phyloP scores from a whole-genome alignment of 2,113 vertebrate genomes.

The Oncorhynchus kisutch region DNA sequence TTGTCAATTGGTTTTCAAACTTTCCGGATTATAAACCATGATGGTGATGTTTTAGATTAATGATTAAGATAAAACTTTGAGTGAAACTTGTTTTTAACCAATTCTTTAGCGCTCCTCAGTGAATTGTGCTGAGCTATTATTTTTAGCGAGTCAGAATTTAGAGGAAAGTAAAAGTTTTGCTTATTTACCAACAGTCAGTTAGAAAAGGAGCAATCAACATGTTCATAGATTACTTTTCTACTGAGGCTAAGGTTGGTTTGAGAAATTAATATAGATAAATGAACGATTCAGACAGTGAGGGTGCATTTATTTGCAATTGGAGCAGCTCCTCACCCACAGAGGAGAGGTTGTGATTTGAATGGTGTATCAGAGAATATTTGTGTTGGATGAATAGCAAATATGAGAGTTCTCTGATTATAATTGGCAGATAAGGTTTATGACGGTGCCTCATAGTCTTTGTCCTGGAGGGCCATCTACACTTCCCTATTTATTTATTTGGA shows the following conservation, averaged over 20 bases:
- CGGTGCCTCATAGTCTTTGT: too few relatives aligned
- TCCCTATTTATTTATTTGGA: too few relatives aligned
- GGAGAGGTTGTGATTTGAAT: slow-evolving; percentile 30
- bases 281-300: slow-evolving; percentile 24
- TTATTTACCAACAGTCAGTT: slow-evolving; percentile 5
- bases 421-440: not conserved
- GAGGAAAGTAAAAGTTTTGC: not conserved
- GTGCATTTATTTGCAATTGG: slow-evolving; percentile 11
- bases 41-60: too few relatives aligned
- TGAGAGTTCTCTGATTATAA: not conserved
- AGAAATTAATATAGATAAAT: slow-evolving; percentile 41
- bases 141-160: not conserved
- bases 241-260: slow-evolving; percentile 34
- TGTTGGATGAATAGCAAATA: slow-evolving; percentile 12
- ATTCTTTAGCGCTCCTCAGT: too few relatives aligned
- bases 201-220: slow-evolving; percentile 24
- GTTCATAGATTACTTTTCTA: slow-evolving; percentile 22
- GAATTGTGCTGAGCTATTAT: too few relatives aligned
- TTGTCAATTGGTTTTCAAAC: too few relatives aligned
- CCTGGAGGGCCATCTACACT: too few relatives aligned
- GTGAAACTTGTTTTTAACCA: too few relatives aligned
- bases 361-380: slow-evolving; percentile 31
- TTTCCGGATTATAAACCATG: too few relatives aligned
- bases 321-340: slow-evolving; percentile 14
- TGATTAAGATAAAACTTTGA: too few relatives aligned